These are phyloP conservation scores for Tichodroma muraria DNA, from an alignment of 2,113 vertebrate genomes.

Conservation along the genomic window DNA sequence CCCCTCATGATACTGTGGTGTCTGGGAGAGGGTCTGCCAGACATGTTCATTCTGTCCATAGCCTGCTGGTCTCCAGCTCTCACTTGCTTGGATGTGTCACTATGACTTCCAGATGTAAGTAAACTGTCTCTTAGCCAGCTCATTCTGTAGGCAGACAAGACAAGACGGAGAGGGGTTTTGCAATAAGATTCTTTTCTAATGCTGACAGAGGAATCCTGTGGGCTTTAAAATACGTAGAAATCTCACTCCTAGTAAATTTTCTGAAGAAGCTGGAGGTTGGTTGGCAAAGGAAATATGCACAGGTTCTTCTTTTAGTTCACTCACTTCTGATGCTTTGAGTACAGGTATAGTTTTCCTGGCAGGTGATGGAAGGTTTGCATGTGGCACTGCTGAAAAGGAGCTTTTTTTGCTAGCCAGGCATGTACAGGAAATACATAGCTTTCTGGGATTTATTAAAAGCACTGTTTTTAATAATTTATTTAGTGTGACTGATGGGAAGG, in stretches of 20 bases:
- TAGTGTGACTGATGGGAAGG: conserved; percentile 31
- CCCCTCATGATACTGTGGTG: background rate
- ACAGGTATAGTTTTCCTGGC: background rate
- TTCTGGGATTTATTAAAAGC: conserved; percentile 47
- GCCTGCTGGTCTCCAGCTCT: background rate
- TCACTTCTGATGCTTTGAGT: background rate
- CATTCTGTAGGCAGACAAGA: conserved; percentile 25
- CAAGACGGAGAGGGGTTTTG: conserved; percentile 18
- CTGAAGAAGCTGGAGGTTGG: background rate
- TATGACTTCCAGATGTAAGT: conserved; percentile 52
- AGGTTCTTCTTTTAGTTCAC: background rate
- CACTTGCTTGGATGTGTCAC: conserved; percentile 1
- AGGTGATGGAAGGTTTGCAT: background rate
- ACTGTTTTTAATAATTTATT: conserved; percentile 37
- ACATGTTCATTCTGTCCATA: background rate
- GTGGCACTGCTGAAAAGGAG: background rate
- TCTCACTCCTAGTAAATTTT: background rate
- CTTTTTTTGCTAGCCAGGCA: background rate
- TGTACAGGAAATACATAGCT: conserved; percentile 18
- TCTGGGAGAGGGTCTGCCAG: background rate
- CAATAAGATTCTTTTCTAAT: conserved; percentile 4
- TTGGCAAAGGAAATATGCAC: background rate
- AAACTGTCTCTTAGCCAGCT: background rate
- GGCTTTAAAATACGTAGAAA: background rate
- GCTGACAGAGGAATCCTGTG: background rate